Conservation (phyloP, 2,113 vertebrate species). For the Otolemur garnettii region DNA sequence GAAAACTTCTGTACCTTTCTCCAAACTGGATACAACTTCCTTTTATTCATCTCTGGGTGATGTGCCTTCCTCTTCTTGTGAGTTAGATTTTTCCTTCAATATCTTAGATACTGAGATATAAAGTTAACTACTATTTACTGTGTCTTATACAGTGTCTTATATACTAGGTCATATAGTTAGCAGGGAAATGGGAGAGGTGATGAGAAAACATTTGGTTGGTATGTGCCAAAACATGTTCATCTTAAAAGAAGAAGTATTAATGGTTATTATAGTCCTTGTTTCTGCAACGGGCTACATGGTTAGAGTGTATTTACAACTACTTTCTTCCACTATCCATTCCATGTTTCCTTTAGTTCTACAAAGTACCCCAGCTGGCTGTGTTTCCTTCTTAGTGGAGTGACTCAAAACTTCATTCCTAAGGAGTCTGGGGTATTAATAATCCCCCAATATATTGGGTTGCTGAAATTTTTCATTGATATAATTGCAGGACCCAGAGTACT, state of each 20-base stretch:
- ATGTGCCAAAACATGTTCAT: neutral
- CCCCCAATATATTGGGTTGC: neutral
- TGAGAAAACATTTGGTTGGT: neutral
- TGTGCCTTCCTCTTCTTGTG: neutral
- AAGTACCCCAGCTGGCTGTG: neutral
- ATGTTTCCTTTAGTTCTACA: constrained; percentile 4
- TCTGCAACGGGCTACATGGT: neutral
- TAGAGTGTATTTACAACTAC: neutral
- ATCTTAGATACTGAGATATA: neutral
- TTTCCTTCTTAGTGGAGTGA: neutral
- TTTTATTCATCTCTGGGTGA: neutral
- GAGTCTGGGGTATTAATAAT: neutral
- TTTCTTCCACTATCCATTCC: neutral
- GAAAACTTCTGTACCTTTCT: neutral
- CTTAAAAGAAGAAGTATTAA: neutral
- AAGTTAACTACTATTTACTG: neutral
- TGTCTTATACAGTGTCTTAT: neutral
- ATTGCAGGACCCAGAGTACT: neutral
- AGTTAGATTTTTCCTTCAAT: neutral
- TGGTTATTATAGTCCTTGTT: neutral
- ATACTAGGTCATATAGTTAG: neutral
- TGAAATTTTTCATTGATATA: neutral
- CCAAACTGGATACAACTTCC: neutral
- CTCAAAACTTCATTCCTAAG: neutral
- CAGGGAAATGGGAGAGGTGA: neutral